A percentile compares a stretch with the other conserved stretches of the same genome.
Conservation (phyloP, 2,888 invertebrate genomes). For the Drosophila tripunctata region DNA sequence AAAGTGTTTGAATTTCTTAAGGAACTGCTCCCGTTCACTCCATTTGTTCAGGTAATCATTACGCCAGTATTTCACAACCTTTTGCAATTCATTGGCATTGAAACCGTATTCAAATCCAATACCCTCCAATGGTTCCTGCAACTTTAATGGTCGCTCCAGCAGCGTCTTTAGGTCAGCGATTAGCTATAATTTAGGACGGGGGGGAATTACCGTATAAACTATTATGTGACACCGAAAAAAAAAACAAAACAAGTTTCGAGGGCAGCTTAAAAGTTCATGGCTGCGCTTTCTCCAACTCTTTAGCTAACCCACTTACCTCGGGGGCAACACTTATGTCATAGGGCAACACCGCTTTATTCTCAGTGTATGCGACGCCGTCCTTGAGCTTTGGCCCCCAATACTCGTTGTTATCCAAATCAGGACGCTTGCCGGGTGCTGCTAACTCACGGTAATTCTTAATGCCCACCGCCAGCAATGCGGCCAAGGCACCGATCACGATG, state of each 20-base stretch:
- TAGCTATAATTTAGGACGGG: conserved; percentile 78
- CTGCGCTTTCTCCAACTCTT: background rate
- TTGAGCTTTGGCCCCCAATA: conserved; percentile 83
- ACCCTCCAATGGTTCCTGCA: conserved; percentile 87
- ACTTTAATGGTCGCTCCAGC: conserved; percentile 85
- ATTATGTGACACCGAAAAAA: too few relatives aligned
- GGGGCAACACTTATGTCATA: conserved; percentile 74
- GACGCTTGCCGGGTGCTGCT: conserved; percentile 71
- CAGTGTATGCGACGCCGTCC: conserved; percentile 72
- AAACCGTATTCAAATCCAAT: conserved; percentile 92
- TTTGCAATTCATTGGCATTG: conserved; percentile 88
- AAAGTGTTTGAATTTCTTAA: conserved; percentile 92
- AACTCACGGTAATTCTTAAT: conserved; percentile 79
- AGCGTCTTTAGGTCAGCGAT: conserved; percentile 87
- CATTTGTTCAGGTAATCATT: conserved; percentile 89
- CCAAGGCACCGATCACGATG: conserved; percentile 64
- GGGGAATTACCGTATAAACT: background rate
- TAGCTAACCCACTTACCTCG: conserved; percentile 57
- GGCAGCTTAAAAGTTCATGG: background rate
- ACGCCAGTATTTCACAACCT: conserved; percentile 91
- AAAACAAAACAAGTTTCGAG: conserved; percentile 35
- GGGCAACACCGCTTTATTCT: conserved; percentile 75
- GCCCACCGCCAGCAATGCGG: conserved; percentile 70
- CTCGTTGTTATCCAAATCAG: conserved; percentile 76
- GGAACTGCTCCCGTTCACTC: conserved; percentile 87